Evolutionary conservation across 2,888 invertebrate species (phyloP).

Genomic region (Neocrepidodera transversa): DNA sequence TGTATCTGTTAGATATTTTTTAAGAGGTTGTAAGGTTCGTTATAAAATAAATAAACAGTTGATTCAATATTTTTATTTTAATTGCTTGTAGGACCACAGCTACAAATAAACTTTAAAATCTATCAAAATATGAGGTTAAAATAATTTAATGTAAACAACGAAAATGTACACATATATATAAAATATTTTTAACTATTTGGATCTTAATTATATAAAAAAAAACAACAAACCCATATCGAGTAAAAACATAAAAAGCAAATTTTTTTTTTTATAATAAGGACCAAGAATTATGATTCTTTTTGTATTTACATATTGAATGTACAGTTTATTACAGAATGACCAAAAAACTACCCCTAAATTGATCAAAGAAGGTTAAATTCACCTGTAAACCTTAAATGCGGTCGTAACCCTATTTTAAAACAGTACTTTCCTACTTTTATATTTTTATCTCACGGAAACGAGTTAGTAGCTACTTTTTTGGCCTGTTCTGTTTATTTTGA

Average conservation of each 20-base stretch:
- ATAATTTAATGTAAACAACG: constrained; percentile 58
- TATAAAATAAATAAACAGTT: constrained; percentile 32
- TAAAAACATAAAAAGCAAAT: constrained; percentile 39
- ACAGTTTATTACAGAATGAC: constrained; percentile 49
- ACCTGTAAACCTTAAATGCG: background rate
- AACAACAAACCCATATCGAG: constrained; percentile 42
- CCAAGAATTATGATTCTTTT: constrained; percentile 31
- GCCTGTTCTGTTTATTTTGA: constrained; percentile 24
- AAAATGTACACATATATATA: constrained; percentile 56
- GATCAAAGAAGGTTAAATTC: background rate
- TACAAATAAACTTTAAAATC: constrained; percentile 56
- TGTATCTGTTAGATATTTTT: constrained; percentile 46
- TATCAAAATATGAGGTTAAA: constrained; percentile 55
- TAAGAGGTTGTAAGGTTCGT: constrained; percentile 13
- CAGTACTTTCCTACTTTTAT: background rate
- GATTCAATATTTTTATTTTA: constrained; percentile 48
- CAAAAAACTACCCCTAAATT: constrained; percentile 27
- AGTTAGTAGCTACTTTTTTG: constrained; percentile 27
- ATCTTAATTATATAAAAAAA: constrained; percentile 42
- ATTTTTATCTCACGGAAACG: background rate
- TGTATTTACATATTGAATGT: constrained; percentile 55
- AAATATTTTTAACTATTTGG: constrained; percentile 48
- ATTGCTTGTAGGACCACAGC: constrained; percentile 58
- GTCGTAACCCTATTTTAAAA: background rate
- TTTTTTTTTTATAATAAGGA: constrained; percentile 36